Conservation (phyloP, 2,113 vertebrate species). For the Dasyornis broadbenti region DNA sequence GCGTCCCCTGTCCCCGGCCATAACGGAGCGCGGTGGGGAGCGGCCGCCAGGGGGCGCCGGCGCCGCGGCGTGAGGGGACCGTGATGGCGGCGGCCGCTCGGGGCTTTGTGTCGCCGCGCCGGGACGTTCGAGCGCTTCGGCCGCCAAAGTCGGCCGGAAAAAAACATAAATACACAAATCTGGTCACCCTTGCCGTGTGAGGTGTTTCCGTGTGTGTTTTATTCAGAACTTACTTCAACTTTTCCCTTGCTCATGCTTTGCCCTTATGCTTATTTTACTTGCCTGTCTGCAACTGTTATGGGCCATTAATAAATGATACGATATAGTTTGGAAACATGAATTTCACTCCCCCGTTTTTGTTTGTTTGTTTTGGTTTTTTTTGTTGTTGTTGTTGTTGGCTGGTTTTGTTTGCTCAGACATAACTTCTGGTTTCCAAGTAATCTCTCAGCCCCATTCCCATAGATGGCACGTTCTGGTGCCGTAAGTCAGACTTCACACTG, state of each 20-base stretch:
- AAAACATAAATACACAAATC: fast-evolving
- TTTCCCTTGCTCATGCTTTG: not conserved
- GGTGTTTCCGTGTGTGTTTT: not conserved
- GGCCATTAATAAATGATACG: not conserved
- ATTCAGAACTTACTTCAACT: not conserved
- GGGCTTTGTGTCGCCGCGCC: not conserved
- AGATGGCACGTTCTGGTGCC: fast-evolving
- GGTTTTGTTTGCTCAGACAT: fast-evolving
- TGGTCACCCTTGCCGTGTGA: fast-evolving
- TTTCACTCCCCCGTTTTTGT: fast-evolving
- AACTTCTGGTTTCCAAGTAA: not conserved
- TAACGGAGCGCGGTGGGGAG: not conserved
- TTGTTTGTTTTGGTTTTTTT: not conserved
- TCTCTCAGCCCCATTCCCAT: fast-evolving
- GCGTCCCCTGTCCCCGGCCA: fast-evolving
- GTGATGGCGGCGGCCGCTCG: not conserved
- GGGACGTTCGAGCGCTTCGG: fast-evolving
- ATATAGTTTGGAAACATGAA: not conserved
- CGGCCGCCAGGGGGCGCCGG: not conserved
- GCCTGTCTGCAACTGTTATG: fast-evolving
- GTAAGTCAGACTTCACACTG: fast-evolving
- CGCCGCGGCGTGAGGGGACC: not conserved
- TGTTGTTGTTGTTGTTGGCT: not conserved
- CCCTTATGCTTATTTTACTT: not conserved
- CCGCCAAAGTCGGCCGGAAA: fast-evolving